A percentile compares a stretch with the other conserved stretches of the same genome.
phyloP scores from a whole-genome alignment of 1,140 invertebrate species.

The Hyles euphorbiae region DNA sequence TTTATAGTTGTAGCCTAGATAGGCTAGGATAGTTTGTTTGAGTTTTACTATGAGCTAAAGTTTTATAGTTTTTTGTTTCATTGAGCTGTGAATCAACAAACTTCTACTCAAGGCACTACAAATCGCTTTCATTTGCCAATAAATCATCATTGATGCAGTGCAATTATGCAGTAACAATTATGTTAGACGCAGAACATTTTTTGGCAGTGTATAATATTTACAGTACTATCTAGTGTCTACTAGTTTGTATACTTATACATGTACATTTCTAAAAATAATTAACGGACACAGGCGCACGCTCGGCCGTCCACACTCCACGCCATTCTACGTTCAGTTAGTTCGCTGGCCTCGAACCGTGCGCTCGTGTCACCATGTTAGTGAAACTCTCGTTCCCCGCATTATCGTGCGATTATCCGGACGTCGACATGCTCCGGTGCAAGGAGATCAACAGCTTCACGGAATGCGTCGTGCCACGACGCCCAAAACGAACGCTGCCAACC shows the following conservation, averaged over 20 bases:
- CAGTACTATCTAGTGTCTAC: conserved; percentile 1
- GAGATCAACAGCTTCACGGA: conserved; percentile 50
- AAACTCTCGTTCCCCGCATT: conserved; percentile 45
- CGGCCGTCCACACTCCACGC: conserved; percentile 1
- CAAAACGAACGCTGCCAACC: conserved; percentile 47
- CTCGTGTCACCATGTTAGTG: conserved; percentile 49
- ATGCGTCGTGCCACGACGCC: conserved; percentile 46
- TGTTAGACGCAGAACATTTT: neutral
- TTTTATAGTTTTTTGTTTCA: no score
- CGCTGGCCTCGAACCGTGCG: conserved; percentile 28
- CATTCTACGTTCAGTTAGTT: conserved; percentile 29
- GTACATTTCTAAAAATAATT: conserved; percentile 9
- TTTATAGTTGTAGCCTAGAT: no score
- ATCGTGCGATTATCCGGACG: conserved; percentile 41
- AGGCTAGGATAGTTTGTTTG: no score
- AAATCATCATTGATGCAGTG: no score
- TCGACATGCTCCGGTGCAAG: conserved; percentile 54
- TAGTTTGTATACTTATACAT: neutral
- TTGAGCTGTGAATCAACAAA: no score
- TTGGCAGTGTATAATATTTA: conserved; percentile 16
- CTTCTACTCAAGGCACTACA: no score
- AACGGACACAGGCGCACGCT: neutral
- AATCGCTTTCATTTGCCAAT: no score
- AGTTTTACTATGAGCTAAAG: no score
- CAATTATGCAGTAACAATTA: no score